Base-by-base conservation (phyloP, 1,140 invertebrate genomes). In the Polyergus mexicanus region DNA sequence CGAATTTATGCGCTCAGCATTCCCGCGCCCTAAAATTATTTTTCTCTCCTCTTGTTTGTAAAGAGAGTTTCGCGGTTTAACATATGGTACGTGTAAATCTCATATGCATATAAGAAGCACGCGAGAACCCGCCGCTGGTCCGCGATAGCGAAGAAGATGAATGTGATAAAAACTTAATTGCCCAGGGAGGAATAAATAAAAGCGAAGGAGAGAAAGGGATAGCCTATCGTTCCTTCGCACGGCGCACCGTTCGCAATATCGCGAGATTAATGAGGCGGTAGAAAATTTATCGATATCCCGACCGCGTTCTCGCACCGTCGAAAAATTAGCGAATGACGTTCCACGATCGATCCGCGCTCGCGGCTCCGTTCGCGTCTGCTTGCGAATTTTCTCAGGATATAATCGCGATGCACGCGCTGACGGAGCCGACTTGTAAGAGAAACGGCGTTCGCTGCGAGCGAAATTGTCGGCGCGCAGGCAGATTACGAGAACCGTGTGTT, bases 141-240 rank as follows among this genome's bases (percentile, higher is more conserved):
- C 44, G 47, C 54, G 41, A 72, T 47, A 78, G 19, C 44, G 44
- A 38, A 5, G 22, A 35, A 72, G 68, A 83, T 83, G 78, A 83
- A 72, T 60, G 35, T n/a, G 78, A 74, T 74, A 83, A 83, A 83
- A 83, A 83, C 13, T 83, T 83, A 72, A 83, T 62, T 74, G 68
- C 54, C 47, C 25, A 35, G 6, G 35, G 68, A 11, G 35, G 54
- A 35, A 72, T 83, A 47, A 58, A 60, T 74, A 58, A 19, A 19
- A 4, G 16, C 13, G 4, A 51, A 19, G 16, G 16, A 19, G 16
- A 8, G 13, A 44, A 10, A 4, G 47, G 13, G 44, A 11, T 3
- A 22, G n/a, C 38, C 13, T 32, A 44, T 56, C 62, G 47, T 13
- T 32, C 19, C 77, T 41, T 28, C 22, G 62, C 62, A 25, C 60